Percentiles rank a stretch among this genome's conserved stretches.
Conservation (phyloP, 2,797 vertebrate genomes). For the Sebastes umbrosus region DNA sequence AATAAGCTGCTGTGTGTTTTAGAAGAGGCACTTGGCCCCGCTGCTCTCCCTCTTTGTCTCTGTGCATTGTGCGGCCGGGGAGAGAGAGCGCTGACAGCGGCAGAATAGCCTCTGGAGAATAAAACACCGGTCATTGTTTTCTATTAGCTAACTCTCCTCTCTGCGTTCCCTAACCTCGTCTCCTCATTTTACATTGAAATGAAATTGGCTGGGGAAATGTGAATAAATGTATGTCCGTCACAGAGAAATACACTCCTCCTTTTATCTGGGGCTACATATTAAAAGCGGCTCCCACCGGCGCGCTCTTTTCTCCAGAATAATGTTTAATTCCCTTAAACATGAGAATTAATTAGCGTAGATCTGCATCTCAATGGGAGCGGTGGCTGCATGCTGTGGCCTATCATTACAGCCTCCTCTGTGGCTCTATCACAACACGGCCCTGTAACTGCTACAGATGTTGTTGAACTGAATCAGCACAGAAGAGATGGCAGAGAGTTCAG, state of each 20-base stretch:
- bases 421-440: constrained; percentile 9
- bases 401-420: background rate
- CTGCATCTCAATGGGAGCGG: constrained; percentile 83
- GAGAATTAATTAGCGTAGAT: constrained; percentile 85
- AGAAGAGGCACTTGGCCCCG: constrained; percentile 74
- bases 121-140: constrained; percentile 80
- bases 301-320: constrained; percentile 74
- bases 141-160: constrained; percentile 76
- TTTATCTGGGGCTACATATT: constrained; percentile 81
- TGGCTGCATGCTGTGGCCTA: constrained; percentile 37
- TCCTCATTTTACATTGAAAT: constrained; percentile 78
- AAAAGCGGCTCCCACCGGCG: constrained; percentile 65
- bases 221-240: constrained; percentile 73
- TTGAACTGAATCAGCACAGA: constrained; percentile 47
- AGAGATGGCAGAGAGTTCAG: background rate
- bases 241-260: constrained; percentile 62
- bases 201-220: constrained; percentile 74
- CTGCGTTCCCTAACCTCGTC: constrained; percentile 52
- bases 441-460: background rate
- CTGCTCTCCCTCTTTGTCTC: constrained; percentile 75
- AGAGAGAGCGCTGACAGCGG: constrained; percentile 72
- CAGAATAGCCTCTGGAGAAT: constrained; percentile 76
- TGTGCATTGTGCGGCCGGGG: constrained; percentile 42
- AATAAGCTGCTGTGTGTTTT: constrained; percentile 77
- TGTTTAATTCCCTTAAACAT: constrained; percentile 83